These are phyloP conservation scores for Macaria liturata DNA, from an alignment of 2,888 invertebrate genomes.

Conservation along the genomic window DNA sequence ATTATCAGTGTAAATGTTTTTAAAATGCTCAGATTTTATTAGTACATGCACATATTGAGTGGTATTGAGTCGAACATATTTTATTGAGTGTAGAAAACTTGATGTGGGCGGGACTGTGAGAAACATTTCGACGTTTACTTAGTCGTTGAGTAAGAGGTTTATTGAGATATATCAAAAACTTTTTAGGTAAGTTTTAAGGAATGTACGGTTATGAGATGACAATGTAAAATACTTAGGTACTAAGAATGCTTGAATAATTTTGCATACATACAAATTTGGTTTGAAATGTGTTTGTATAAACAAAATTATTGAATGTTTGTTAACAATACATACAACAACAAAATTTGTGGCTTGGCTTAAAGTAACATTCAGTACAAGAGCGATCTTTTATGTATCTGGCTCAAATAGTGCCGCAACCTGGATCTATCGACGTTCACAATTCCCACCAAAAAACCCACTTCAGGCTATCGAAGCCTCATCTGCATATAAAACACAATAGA, in stretches of 20 bases:
- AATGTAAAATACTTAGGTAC: no score
- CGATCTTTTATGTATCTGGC: constrained; percentile 40
- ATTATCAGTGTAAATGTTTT: constrained; percentile 1
- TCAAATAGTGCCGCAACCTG: constrained; percentile 38
- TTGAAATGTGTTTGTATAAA: not conserved
- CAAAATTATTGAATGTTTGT: no score
- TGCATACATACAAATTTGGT: no score
- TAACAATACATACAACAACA: no score
- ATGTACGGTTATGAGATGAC: no score
- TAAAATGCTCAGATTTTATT: constrained; percentile 21
- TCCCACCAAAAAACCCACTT: constrained; percentile 42
- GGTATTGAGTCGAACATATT: constrained; percentile 22
- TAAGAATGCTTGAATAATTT: no score
- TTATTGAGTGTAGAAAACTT: constrained; percentile 17
- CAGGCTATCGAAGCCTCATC: constrained; percentile 41
- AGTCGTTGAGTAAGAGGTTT: constrained; percentile 33
- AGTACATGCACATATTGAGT: constrained; percentile 21
- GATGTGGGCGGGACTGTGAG: constrained; percentile 27
- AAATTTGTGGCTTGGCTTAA: constrained; percentile 5
- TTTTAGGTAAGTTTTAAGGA: not conserved
- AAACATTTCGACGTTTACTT: constrained; percentile 14
- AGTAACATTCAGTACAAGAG: constrained; percentile 32
- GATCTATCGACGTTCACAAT: constrained; percentile 40
- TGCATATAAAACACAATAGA: constrained; percentile 37
- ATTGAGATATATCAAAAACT: constrained; percentile 16